These are phyloP conservation scores for Philotrypesis tridentata DNA, from an alignment of 1,140 invertebrate species.

Conservation along the genomic window DNA sequence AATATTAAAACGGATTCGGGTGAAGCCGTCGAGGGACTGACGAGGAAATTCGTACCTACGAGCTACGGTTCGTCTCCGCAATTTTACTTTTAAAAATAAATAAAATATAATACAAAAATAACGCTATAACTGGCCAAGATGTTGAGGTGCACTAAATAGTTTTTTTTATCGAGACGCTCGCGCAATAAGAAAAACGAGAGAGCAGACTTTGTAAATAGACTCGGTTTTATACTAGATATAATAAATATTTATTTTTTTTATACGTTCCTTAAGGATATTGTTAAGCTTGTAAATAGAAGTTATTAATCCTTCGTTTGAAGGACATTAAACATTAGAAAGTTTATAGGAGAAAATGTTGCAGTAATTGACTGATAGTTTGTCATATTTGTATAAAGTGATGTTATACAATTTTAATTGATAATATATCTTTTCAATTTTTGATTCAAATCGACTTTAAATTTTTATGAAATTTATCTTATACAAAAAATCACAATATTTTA, in stretches of 20 bases:
- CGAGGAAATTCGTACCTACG: conserved; percentile 45
- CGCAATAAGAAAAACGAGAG: conserved; percentile 28
- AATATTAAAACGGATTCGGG: conserved; percentile 48
- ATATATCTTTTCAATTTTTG: neutral
- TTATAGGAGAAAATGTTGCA: conserved; percentile 26
- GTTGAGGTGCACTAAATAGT: conserved; percentile 19
- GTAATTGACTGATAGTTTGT: conserved; percentile 47
- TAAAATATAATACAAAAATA: neutral
- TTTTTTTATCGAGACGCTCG: neutral
- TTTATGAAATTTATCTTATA: neutral
- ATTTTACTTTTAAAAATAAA: conserved; percentile 37
- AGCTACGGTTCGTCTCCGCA: conserved; percentile 46
- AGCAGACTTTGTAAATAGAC: conserved; percentile 39
- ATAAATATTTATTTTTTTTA: conserved; percentile 23
- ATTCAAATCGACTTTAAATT: neutral
- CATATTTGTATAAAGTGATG: conserved; percentile 15
- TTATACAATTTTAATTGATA: conserved; percentile 28
- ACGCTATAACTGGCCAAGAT: conserved; percentile 25
- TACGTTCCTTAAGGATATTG: conserved; percentile 19
- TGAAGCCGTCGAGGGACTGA: conserved; percentile 45
- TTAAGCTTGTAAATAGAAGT: conserved; percentile 34
- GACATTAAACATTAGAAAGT: neutral
- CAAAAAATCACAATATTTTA: conserved; percentile 9
- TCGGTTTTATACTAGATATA: conserved; percentile 23
- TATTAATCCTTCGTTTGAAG: neutral